These are phyloP conservation scores for Pedetes capensis DNA, from an alignment of 2,113 vertebrate genomes.

Conservation along the genomic window DNA sequence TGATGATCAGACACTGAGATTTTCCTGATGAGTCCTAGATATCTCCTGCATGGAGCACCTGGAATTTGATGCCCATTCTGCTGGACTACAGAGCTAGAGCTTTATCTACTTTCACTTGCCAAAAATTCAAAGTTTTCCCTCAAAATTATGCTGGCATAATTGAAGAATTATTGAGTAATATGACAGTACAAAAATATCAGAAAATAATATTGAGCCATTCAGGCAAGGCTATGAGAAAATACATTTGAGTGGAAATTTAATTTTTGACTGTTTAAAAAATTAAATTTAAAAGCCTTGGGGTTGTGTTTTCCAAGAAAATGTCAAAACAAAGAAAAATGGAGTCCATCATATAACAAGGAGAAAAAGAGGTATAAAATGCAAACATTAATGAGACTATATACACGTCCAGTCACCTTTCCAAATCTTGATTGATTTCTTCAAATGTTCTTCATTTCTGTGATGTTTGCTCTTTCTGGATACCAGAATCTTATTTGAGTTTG, in stretches of 20 bases:
- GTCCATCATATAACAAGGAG: not conserved
- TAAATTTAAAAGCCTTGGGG: not conserved
- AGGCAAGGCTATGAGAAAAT: not conserved
- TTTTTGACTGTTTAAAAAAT: not conserved
- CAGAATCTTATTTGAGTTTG: not conserved
- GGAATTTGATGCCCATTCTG: not conserved
- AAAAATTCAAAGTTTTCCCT: not conserved
- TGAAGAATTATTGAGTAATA: not conserved
- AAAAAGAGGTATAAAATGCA: not conserved
- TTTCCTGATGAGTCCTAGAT: not conserved
- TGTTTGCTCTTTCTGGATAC: not conserved
- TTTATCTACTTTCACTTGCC: not conserved
- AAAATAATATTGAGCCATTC: not conserved
- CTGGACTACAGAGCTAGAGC: not conserved
- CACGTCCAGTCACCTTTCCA: not conserved
- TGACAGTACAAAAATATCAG: not conserved
- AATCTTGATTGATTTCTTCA: not conserved
- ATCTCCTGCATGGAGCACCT: fast-evolving
- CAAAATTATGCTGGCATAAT: not conserved
- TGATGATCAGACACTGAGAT: not conserved
- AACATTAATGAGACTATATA: not conserved
- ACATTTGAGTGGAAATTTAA: not conserved
- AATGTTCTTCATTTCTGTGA: not conserved
- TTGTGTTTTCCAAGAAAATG: not conserved
- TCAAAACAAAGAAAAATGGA: not conserved